Percentiles rank a stretch among this genome's conserved stretches.
phyloP scores from a whole-genome alignment of 2,888 invertebrate genomes.

The Lycaena phlaeas region DNA sequence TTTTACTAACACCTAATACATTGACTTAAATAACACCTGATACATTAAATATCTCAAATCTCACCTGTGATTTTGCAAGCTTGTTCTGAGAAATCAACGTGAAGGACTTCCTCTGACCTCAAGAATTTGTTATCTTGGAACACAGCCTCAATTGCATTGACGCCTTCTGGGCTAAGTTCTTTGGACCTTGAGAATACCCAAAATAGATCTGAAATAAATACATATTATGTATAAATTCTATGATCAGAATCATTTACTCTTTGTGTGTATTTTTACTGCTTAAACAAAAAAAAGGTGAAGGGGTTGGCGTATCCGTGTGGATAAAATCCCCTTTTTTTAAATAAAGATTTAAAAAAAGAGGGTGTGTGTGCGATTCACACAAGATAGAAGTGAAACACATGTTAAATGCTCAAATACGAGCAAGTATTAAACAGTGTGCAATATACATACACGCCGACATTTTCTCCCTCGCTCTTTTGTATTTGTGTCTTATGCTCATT shows the following conservation, averaged over 20 bases:
- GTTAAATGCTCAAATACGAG: too few relatives aligned
- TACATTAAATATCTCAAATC: not conserved
- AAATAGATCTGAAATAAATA: conserved; percentile 3
- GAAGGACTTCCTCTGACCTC: not conserved
- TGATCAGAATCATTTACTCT: not conserved
- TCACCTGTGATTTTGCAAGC: not conserved
- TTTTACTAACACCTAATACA: too few relatives aligned
- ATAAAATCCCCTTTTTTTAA: too few relatives aligned
- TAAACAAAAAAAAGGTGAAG: too few relatives aligned
- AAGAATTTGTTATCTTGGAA: not conserved
- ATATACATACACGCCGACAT: too few relatives aligned
- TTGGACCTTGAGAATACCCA: conserved; percentile 7
- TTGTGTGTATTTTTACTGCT: not conserved
- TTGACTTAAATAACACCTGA: not conserved
- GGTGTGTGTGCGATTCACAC: too few relatives aligned
- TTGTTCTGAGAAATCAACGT: not conserved
- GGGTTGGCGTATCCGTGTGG: too few relatives aligned
- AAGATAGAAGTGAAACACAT: too few relatives aligned
- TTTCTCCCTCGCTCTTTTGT: too few relatives aligned
- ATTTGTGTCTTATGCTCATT: too few relatives aligned
- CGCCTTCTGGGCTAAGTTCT: not conserved
- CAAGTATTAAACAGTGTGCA: too few relatives aligned
- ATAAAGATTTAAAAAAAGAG: too few relatives aligned
- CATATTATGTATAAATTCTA: not conserved
- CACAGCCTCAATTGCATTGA: not conserved